phyloP scores from a whole-genome alignment of 2,888 invertebrate species.

The Malacosoma neustria region DNA sequence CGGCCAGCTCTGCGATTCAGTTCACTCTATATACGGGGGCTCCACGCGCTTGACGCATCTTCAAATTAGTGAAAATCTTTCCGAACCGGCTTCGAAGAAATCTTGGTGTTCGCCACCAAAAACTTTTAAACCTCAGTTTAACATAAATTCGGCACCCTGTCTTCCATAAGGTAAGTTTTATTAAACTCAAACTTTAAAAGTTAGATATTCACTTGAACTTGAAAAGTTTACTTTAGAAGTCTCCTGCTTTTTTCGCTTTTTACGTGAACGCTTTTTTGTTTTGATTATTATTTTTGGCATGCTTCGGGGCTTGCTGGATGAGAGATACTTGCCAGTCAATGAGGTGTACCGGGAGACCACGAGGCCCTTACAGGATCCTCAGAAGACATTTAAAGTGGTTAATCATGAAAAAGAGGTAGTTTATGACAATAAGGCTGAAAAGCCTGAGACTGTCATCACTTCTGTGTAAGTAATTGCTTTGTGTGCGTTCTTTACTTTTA shows the following conservation, averaged over 20 bases:
- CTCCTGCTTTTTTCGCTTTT: not conserved
- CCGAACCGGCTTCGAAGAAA: not conserved
- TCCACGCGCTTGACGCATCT: not conserved
- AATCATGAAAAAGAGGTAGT: not conserved
- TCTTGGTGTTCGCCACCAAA: not conserved
- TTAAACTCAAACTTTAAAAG: not conserved
- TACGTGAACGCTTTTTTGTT: constrained; percentile 16
- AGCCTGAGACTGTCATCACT: not conserved
- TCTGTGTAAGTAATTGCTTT: constrained; percentile 11
- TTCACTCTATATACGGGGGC: not conserved
- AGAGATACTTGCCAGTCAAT: constrained; percentile 77
- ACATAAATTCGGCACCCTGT: not conserved
- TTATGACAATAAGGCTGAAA: not conserved
- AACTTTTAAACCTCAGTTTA: not conserved
- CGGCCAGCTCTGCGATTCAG: not conserved
- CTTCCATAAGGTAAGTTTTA: not conserved
- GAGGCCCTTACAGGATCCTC: constrained; percentile 59
- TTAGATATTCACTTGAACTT: not conserved
- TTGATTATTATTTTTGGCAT: constrained; percentile 57
- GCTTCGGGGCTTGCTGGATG: constrained; percentile 75
- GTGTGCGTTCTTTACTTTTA: not conserved
- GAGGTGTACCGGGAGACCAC: constrained; percentile 79
- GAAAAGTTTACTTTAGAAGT: not conserved
- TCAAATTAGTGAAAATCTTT: not conserved
- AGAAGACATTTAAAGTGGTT: not conserved